Evolutionary conservation across 2,888 invertebrate species (phyloP).

Genomic region (Ceratothoa steindachneri): DNA sequence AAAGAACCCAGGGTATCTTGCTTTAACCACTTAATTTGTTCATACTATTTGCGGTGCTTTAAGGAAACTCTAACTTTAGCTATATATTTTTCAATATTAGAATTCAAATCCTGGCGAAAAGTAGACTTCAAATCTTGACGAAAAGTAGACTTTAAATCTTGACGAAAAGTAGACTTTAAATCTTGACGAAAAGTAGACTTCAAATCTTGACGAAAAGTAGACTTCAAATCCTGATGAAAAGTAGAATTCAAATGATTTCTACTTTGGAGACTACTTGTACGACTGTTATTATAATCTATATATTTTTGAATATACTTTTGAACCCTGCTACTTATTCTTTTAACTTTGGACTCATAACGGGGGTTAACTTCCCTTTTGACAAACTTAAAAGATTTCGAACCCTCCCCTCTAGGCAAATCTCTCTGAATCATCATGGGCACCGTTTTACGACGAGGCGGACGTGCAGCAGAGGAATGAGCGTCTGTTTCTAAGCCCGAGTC

Average conservation of each 20-base stretch:
- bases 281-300: not conserved
- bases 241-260: not conserved
- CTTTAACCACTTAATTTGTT: no score
- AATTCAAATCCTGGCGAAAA: not conserved
- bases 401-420: no score
- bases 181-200: not conserved
- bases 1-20: no score
- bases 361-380: not conserved
- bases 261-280: no score
- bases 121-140: no score
- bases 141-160: not conserved
- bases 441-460: not conserved
- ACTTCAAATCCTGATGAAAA: no score
- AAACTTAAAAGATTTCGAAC: no score
- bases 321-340: not conserved
- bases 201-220: not conserved
- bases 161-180: not conserved
- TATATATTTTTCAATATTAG: not conserved
- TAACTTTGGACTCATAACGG: not conserved
- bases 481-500: slow-evolving; percentile 10
- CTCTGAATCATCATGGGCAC: no score
- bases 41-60: no score
- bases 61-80: no score
- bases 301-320: not conserved
- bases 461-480: no score